Evolutionary conservation across 2,797 vertebrate genomes (phyloP), one percentile per base, ranked within the genome.

Genomic region (Liparis tanakae): DNA sequence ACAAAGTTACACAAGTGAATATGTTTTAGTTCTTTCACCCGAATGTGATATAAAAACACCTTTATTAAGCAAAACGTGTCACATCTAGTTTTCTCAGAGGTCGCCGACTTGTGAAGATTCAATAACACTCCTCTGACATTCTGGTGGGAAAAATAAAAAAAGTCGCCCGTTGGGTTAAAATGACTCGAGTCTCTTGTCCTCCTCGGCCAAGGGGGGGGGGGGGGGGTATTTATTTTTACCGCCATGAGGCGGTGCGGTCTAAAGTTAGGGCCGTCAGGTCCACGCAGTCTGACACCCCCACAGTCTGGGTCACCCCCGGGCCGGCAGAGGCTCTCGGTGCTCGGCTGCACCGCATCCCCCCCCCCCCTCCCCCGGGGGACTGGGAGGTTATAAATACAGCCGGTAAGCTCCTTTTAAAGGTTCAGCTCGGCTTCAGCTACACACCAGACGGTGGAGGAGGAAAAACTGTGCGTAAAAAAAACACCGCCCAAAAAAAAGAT

Each of bases 311-410:
- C 91, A 89, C 91, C 92, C 93, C 76, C 41, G 15, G 88, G 86
- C 86, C 82, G 84, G 75, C 77, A 76, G 84, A 30, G 25, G 25
- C 25, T 30, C 79, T 25, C 87, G 43, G 85, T 72, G 86, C 78
- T 86, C 68, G 54, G 43, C 69, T 82, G 57, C 89, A 81, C 86
- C 74, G 20, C 69, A 7, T 30, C 2, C 25, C 25, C 25, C 25
- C 25, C 25, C 25, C 25, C 25, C 25, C 25, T 83, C 82, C 90
- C 88, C 87, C 88, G 36, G 80, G 90, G 89, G 90, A 91, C 89
- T 30, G 25, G 79, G 72, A 18, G 85, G 91, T 88, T 95, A 94
- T 91, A 94, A 93, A 94, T 94, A 94, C 68, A 84, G 77, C 66
- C 61, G 22, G 76, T 66, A 30, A 73, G 87, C 87, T 30, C 64